A percentile compares a stretch with the other conserved stretches of the same genome.
These are phyloP conservation scores for Tauraco erythrolophus DNA, from an alignment of 2,113 vertebrate genomes.

Conservation along the genomic window DNA sequence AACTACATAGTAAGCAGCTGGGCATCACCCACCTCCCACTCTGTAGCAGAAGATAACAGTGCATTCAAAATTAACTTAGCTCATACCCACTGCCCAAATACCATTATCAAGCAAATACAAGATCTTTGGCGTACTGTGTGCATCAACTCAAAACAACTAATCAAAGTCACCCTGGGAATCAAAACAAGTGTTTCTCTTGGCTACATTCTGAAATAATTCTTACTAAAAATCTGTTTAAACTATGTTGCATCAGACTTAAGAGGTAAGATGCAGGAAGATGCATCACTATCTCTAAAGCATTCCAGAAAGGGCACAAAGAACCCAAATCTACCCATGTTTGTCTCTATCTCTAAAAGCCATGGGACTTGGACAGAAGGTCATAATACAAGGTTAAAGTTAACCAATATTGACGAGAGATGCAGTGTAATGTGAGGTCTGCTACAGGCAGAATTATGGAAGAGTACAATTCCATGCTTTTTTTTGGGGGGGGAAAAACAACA, in stretches of 20 bases:
- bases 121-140: not conserved
- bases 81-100: not conserved
- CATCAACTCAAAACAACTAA: not conserved
- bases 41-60: not conserved
- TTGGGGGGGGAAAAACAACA: not conserved
- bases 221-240: not conserved
- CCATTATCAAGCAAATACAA: not conserved
- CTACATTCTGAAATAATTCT: not conserved
- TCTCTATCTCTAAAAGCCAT: not conserved
- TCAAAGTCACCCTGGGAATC: not conserved
- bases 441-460: not conserved
- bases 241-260: not conserved
- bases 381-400: not conserved
- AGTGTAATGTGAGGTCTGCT: not conserved
- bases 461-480: not conserved
- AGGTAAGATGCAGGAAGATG: not conserved
- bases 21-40: not conserved
- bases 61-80: not conserved
- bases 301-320: not conserved
- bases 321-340: not conserved
- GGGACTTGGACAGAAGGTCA: not conserved
- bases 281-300: not conserved
- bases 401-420: not conserved
- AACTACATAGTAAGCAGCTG: not conserved
- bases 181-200: not conserved